These are phyloP conservation scores for Orchestes rusci DNA, from an alignment of 2,888 invertebrate species.

Conservation along the genomic window DNA sequence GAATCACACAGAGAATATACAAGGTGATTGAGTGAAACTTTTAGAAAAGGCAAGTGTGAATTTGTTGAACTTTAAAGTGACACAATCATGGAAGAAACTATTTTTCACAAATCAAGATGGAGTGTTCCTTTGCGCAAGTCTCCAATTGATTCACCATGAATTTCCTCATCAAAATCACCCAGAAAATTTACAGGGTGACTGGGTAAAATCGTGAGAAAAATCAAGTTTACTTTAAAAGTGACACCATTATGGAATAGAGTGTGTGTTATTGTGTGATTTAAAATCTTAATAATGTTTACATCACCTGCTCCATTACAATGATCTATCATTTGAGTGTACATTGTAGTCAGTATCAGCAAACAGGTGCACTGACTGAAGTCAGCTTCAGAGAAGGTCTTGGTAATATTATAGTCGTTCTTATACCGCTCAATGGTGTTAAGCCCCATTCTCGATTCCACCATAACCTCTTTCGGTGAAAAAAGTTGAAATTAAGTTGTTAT, in stretches of 20 bases:
- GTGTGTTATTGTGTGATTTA: no score
- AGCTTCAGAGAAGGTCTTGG: slow-evolving; percentile 45
- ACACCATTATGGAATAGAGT: no score
- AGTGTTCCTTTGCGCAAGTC: no score
- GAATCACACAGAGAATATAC: no score
- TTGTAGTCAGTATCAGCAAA: slow-evolving; percentile 48
- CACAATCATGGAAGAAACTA: not conserved
- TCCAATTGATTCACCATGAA: no score
- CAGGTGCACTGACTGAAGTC: slow-evolving; percentile 55
- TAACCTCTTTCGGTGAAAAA: slow-evolving; percentile 6
- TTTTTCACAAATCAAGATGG: no score
- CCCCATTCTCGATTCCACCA: slow-evolving; percentile 20
- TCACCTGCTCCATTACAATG: slow-evolving; percentile 56
- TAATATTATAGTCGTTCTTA: slow-evolving; percentile 35
- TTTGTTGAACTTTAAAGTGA: not conserved
- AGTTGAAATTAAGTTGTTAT: not conserved
- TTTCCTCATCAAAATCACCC: no score
- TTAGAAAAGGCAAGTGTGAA: not conserved
- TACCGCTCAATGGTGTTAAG: slow-evolving; percentile 29
- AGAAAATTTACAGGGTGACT: no score
- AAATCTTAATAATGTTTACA: no score
- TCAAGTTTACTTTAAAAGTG: no score
- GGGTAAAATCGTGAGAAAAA: no score
- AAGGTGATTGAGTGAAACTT: not conserved
- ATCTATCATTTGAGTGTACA: slow-evolving; percentile 52